Conservation (phyloP, 1,140 invertebrate species). For the Drosophila gunungcola region DNA sequence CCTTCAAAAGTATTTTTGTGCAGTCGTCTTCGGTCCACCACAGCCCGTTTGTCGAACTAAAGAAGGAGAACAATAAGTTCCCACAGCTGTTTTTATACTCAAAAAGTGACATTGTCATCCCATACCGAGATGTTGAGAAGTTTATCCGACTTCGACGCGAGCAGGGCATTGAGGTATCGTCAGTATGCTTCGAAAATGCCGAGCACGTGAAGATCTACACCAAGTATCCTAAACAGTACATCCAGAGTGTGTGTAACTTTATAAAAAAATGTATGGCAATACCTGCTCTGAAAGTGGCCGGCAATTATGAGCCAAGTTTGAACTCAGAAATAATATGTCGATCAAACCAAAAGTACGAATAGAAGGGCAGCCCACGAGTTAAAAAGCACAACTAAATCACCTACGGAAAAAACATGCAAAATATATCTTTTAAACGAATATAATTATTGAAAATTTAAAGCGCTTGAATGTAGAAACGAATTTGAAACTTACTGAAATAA, state of each 20-base stretch:
- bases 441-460: no score
- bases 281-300: constrained; percentile 22
- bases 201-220: constrained; percentile 90
- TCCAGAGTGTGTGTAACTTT: constrained; percentile 87
- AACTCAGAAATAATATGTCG: constrained; percentile 10
- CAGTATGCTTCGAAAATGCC: constrained; percentile 88
- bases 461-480: no score
- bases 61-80: constrained; percentile 85
- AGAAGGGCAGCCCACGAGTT: not conserved
- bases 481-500: no score
- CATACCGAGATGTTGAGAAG: constrained; percentile 87
- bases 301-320: not conserved
- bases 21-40: constrained; percentile 73
- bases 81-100: constrained; percentile 92
- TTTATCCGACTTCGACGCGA: constrained; percentile 87
- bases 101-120: constrained; percentile 88
- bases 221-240: constrained; percentile 87
- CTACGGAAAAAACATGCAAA: no score
- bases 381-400: not conserved
- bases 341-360: constrained; percentile 57
- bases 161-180: constrained; percentile 87
- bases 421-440: no score
- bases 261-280: constrained; percentile 86
- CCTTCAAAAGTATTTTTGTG: constrained; percentile 77
- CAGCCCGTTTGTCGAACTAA: constrained; percentile 85